phyloP scores from a whole-genome alignment of 2,888 invertebrate genomes.

The Coenonympha arcania region DNA sequence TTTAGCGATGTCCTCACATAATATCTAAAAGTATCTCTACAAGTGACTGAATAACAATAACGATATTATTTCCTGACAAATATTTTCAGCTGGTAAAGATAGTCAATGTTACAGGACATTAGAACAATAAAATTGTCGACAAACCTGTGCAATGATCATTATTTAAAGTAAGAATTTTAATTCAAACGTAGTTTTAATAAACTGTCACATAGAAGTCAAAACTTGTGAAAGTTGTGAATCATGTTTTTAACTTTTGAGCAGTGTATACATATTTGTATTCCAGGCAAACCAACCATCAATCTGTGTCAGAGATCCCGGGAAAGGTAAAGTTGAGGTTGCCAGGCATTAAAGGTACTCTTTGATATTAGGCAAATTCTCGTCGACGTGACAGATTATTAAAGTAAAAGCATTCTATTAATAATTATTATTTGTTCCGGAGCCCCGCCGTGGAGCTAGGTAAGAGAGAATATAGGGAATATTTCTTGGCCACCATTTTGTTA shows the following conservation, averaged over 20 bases:
- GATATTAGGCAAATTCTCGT: slow-evolving; percentile 36
- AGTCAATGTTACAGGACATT: no score
- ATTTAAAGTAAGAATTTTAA: not conserved
- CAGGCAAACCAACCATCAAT: slow-evolving; percentile 53
- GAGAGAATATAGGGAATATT: not conserved
- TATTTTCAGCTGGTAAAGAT: no score
- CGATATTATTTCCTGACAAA: no score
- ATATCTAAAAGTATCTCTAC: no score
- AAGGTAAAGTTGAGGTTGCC: slow-evolving; percentile 47
- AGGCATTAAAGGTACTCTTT: slow-evolving; percentile 50
- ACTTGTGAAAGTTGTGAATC: slow-evolving; percentile 21
- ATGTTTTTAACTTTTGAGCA: no score
- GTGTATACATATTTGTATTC: no score
- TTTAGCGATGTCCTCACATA: no score
- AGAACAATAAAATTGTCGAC: not conserved
- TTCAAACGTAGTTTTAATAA: slow-evolving; percentile 11
- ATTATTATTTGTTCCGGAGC: slow-evolving; percentile 4
- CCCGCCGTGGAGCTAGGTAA: not conserved
- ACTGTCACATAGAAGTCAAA: slow-evolving; percentile 22
- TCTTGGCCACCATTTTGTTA: slow-evolving; percentile 1
- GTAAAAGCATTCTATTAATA: slow-evolving; percentile 9
- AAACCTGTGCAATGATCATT: not conserved
- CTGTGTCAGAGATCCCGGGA: slow-evolving; percentile 46
- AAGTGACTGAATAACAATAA: no score
- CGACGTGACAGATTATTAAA: slow-evolving; percentile 47